A percentile compares a stretch with the other conserved stretches of the same genome.
Evolutionary conservation across 2,113 vertebrate species (phyloP).

Genomic region (Pygoscelis adeliae): DNA sequence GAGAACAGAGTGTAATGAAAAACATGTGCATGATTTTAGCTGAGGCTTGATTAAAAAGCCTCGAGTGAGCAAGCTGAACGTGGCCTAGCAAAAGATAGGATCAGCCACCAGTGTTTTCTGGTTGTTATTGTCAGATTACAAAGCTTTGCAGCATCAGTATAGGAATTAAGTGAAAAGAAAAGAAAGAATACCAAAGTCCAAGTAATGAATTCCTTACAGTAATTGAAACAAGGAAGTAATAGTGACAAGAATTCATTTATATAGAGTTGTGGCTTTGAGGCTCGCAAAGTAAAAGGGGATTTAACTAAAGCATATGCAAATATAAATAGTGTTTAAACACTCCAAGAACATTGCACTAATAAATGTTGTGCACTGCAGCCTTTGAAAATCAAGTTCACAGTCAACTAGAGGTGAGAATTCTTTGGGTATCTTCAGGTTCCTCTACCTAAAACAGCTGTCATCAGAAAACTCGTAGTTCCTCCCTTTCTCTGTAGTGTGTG

Average conservation of each 20-base stretch:
- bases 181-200: not conserved
- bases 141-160: not conserved
- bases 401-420: not conserved
- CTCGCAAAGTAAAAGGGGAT: not conserved
- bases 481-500: not conserved
- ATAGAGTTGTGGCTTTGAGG: not conserved
- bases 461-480: not conserved
- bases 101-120: not conserved
- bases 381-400: slow-evolving; percentile 61
- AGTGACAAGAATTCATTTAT: slow-evolving; percentile 31
- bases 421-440: not conserved
- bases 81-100: not conserved
- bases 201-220: slow-evolving; percentile 33
- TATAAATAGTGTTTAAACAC: slow-evolving; percentile 56
- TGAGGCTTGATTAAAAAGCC: not conserved
- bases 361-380: slow-evolving; percentile 26
- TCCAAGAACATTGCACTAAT: slow-evolving; percentile 40
- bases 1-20: not conserved
- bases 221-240: slow-evolving; percentile 48
- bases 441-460: not conserved
- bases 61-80: not conserved
- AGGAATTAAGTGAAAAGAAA: not conserved
- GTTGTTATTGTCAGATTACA: not conserved
- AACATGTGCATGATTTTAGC: not conserved
- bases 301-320: slow-evolving; percentile 38